phyloP scores from a whole-genome alignment of 2,797 vertebrate genomes.

The Spinibarbus caldwelli region DNA sequence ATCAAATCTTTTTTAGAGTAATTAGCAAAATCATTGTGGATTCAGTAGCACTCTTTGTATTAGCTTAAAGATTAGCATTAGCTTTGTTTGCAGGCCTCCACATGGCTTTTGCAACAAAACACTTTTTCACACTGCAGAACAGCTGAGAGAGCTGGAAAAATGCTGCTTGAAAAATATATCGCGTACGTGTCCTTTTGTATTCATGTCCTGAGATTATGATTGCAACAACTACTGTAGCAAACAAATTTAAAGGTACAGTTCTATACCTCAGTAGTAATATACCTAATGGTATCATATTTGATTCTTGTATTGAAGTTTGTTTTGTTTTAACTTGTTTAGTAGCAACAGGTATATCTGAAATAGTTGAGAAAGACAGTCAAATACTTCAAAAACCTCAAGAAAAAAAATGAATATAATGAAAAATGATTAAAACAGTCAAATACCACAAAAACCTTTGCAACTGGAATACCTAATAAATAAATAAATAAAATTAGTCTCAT shows the following conservation, averaged over 20 bases:
- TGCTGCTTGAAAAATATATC: conserved; percentile 62
- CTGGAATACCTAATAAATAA: background rate
- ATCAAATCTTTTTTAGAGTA: conserved; percentile 56
- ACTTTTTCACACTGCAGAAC: conserved; percentile 57
- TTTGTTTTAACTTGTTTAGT: background rate
- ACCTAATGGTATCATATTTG: background rate
- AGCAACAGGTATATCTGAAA: background rate
- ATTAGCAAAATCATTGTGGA: conserved; percentile 70
- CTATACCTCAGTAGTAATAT: background rate
- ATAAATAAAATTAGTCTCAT: background rate
- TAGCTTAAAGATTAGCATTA: conserved; percentile 57
- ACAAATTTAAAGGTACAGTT: conserved; percentile 25
- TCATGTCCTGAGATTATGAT: conserved; percentile 32
- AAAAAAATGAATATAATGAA: background rate
- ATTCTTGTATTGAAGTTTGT: background rate
- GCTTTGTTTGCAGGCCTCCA: conserved; percentile 50
- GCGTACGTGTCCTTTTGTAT: conserved; percentile 25
- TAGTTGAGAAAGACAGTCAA: background rate
- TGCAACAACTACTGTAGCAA: conserved; percentile 6
- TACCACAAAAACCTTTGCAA: too few relatives aligned
- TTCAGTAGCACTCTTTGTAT: conserved; percentile 60
- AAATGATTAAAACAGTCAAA: background rate
- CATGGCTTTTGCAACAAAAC: conserved; percentile 3
- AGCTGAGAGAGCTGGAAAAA: conserved; percentile 71
- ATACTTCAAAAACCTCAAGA: background rate